Evolutionary conservation across 2,888 invertebrate species (phyloP).

Genomic region (Andrena hattorfiana): DNA sequence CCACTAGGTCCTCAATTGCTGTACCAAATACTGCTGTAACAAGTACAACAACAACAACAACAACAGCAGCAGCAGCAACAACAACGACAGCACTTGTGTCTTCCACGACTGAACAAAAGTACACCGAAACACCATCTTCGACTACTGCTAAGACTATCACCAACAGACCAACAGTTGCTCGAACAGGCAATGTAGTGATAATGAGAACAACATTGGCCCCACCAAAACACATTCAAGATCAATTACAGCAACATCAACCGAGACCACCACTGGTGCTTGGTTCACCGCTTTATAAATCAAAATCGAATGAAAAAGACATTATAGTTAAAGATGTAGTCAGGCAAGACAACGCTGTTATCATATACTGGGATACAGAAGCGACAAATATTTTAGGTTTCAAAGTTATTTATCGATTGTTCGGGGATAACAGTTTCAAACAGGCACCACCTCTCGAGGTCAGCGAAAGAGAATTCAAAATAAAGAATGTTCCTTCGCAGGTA

Average conservation of each 20-base stretch:
- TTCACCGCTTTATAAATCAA: slow-evolving; percentile 88
- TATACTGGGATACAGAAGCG: slow-evolving; percentile 96
- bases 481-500: slow-evolving; percentile 96
- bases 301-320: slow-evolving; percentile 91
- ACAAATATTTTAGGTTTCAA: slow-evolving; percentile 95
- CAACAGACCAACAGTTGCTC: slow-evolving; percentile 73
- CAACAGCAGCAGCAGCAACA: slow-evolving; percentile 36
- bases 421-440: slow-evolving; percentile 95
- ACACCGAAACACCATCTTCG: slow-evolving; percentile 67
- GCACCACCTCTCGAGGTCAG: slow-evolving; percentile 95
- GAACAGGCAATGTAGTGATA: slow-evolving; percentile 82
- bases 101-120: slow-evolving; percentile 63
- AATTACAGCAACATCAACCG: slow-evolving; percentile 85
- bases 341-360: slow-evolving; percentile 94
- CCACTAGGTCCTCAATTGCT: slow-evolving; percentile 76
- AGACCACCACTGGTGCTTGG: slow-evolving; percentile 91
- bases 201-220: slow-evolving; percentile 80
- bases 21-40: slow-evolving; percentile 72
- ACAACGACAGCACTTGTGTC: slow-evolving; percentile 70
- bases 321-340: slow-evolving; percentile 94
- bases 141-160: slow-evolving; percentile 70
- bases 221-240: slow-evolving; percentile 68
- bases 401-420: slow-evolving; percentile 95
- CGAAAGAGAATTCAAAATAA: slow-evolving; percentile 96
- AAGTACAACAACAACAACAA: slow-evolving; percentile 65